A percentile compares a stretch with the other conserved stretches of the same genome.
Conservation (phyloP, 2,888 invertebrate species). For the Acanthopleura granulata region DNA sequence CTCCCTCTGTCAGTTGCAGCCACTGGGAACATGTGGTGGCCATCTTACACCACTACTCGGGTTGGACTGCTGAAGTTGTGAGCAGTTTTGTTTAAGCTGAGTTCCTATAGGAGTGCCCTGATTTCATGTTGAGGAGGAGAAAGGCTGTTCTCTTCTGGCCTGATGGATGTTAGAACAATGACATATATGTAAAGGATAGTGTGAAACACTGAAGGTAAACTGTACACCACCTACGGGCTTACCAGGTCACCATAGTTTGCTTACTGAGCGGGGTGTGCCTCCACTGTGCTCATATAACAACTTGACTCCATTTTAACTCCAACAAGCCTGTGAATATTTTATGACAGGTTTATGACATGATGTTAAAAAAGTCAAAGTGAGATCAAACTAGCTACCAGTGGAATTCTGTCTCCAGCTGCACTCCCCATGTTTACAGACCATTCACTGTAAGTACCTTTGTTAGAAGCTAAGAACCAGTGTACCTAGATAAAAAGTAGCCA, state of each 20-base stretch:
- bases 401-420: too few relatives aligned
- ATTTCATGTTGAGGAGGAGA: background rate
- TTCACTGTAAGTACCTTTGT: too few relatives aligned
- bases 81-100: constrained; percentile 5
- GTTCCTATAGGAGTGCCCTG: background rate
- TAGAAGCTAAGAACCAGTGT: too few relatives aligned
- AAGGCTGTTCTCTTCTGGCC: background rate
- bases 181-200: background rate
- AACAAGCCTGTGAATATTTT: background rate
- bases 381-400: too few relatives aligned
- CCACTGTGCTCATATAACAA: too few relatives aligned
- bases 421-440: too few relatives aligned
- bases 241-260: background rate
- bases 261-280: too few relatives aligned
- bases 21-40: background rate
- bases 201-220: background rate
- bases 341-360: constrained; percentile 4
- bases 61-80: background rate
- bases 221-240: background rate
- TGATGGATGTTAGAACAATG: constrained; percentile 10
- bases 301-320: background rate
- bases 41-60: background rate
- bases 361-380: too few relatives aligned
- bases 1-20: too few relatives aligned
- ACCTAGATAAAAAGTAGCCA: too few relatives aligned